Evolutionary conservation across 2,888 invertebrate genomes (phyloP).

Genomic region (Macaria notata): DNA sequence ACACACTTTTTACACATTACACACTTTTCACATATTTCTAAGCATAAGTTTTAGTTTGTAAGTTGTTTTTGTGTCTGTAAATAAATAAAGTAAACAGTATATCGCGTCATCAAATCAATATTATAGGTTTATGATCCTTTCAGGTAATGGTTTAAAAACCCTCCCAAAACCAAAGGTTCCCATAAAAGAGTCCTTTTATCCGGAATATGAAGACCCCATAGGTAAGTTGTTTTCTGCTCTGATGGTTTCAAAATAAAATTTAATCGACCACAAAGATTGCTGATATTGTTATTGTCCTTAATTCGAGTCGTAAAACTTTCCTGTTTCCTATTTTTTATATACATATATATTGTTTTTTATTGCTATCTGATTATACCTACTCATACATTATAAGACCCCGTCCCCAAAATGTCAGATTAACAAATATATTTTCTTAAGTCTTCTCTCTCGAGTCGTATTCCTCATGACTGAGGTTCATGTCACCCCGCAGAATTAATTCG

Average conservation of each 20-base stretch:
- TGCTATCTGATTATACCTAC: background rate
- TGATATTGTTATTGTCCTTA: constrained; percentile 30
- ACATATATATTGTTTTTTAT: background rate
- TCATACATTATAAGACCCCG: too few relatives aligned
- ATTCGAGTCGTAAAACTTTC: constrained; percentile 19
- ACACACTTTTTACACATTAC: too few relatives aligned
- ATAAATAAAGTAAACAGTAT: constrained; percentile 1
- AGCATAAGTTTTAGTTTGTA: too few relatives aligned
- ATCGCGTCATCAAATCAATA: too few relatives aligned
- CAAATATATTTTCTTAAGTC: too few relatives aligned
- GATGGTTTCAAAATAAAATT: constrained; percentile 38
- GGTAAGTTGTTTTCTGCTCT: constrained; percentile 36
- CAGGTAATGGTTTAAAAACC: constrained; percentile 18
- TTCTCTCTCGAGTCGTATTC: too few relatives aligned
- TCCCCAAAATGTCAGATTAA: too few relatives aligned
- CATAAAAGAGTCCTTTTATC: constrained; percentile 30
- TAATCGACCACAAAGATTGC: constrained; percentile 40
- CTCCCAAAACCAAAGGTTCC: constrained; percentile 29
- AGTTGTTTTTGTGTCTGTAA: too few relatives aligned
- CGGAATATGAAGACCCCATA: constrained; percentile 24
- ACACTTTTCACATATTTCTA: too few relatives aligned
- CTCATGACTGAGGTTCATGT: too few relatives aligned
- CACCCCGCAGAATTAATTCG: too few relatives aligned
- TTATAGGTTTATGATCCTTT: background rate
- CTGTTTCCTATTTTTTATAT: background rate